Base-by-base conservation (phyloP, 2,888 invertebrate genomes). In the Drosophila helvetica region DNA sequence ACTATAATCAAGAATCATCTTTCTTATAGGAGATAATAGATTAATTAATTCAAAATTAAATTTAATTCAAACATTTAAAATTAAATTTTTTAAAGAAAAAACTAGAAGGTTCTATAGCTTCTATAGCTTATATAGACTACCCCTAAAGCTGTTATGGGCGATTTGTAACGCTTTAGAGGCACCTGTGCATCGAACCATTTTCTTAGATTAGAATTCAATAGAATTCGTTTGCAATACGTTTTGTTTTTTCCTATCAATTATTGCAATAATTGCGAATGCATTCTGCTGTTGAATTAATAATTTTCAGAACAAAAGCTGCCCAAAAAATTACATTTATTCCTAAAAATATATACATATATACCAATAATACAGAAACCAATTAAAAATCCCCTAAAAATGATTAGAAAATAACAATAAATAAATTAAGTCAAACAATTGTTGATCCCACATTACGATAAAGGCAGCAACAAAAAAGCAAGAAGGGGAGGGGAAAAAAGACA, bases 391-490 rank as follows among this genome's bases (percentile, higher is more conserved):
- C 76, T 75, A 71, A 76, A 60, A 61, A 71, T 62, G 60, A 64
- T 47, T 72, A 55, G 72, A 75, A 85, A 85, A 68, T 64, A 27
- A 79, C 47, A 55, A 59, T 15, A 46, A 60, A 54, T 45, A 53
- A 60, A 61, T 63, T 48, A 22, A 70, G 55, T 58, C 54, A 56
- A 75, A 64, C 73, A 68, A 74, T 58, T 51, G 63, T 73, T 87
- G 83, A 87, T 83, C 75, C 83, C 87, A 54, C 62, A 68, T 62
- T 46, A 46, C 56, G 82, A 84, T 87, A 79, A 67, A 60, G 67
- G 17, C 52, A 59, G 43, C 19, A 33, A 17, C 25, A 18, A 38
- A 69, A 54, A 70, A 22, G 22, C n/a, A 46, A 69, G 38, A 56
- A 42, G 3, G 10, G 61, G 58, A 1, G 9, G 59, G 58, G 67